Evolutionary conservation across 2,888 invertebrate species (phyloP).

Genomic region (Limulus polyphemus): DNA sequence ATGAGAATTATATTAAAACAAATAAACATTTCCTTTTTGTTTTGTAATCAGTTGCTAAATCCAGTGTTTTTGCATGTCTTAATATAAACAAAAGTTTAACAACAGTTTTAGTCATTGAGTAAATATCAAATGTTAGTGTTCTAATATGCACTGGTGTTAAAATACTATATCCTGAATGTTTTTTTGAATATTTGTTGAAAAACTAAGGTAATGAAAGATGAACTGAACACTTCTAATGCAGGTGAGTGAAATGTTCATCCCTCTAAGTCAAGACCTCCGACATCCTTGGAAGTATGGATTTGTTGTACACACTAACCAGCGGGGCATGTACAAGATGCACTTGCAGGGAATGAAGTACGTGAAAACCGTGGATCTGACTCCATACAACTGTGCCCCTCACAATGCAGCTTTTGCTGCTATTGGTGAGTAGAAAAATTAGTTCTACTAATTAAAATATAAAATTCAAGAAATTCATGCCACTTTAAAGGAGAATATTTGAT

Average conservation of each 20-base stretch:
- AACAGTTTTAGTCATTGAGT: no score
- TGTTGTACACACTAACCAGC: constrained; percentile 56
- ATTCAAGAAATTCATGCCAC: no score
- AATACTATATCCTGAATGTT: no score
- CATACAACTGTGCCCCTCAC: constrained; percentile 58
- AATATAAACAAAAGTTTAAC: no score
- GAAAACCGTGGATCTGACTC: constrained; percentile 54
- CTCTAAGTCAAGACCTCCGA: constrained; percentile 38
- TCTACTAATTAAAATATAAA: no score
- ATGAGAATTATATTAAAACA: no score
- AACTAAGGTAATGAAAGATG: not conserved
- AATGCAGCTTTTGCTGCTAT: constrained; percentile 55
- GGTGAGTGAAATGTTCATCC: constrained; percentile 38
- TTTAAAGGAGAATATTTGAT: no score
- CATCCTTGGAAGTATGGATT: constrained; percentile 57
- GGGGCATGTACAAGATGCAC: constrained; percentile 59
- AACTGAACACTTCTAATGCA: constrained; percentile 1
- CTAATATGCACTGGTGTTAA: no score
- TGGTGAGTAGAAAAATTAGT: constrained; percentile 44
- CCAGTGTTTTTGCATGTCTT: no score
- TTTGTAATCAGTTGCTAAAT: no score
- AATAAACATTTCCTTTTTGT: no score
- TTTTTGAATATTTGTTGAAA: not conserved
- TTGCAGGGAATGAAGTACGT: constrained; percentile 56
- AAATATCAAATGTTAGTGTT: no score